Base-by-base conservation (phyloP, 1,140 invertebrate species). In the Meloidogyne hapla region DNA sequence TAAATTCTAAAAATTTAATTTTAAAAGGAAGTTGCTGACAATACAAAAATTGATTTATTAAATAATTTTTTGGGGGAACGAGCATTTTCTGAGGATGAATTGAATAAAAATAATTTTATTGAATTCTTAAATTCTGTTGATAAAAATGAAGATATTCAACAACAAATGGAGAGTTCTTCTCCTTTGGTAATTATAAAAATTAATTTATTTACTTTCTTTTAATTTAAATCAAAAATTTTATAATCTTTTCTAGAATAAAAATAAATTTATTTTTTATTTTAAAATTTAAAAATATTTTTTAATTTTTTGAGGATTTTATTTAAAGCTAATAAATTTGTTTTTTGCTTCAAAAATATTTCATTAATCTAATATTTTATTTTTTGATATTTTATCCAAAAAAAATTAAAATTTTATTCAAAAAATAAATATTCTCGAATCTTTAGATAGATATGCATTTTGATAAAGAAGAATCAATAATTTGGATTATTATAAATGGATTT, bases 401-500 rank as follows among this genome's bases (percentile, higher is more conserved):
- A 10, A n/a, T 18, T 48, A 18, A 48, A 48, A 8, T n/a, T 15
- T n/a, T 6, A 56, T 21, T n/a, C 8, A 9, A 33, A 40, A 23
- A n/a, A n/a, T n/a, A n/a, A 40, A 12, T 13, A 69, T 9, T 56
- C 15, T 3, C 15, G n/a, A n/a, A n/a, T 25, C 38, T 78, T 38
- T 25, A 77, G 76, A 28, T 77, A 13, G 42, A 18, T 23, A 48
- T 68, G 26, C 78, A 63, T 62, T 76, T 75, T 76, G 42, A 65
- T 15, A 56, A 42, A 18, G 76, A 67, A 38, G 63, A 75, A 45
- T 61, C 38, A 9, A 69, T 69, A 18, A 33, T 77, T 42, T 77
- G 63, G 33, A 63, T 77, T 12, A n/a, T 77, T 15, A 23, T 76
- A 10, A 75, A 77, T 66, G 76, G 76, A 13, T 28, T 78, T 25